Evolutionary conservation across 2,888 invertebrate species (phyloP).

Genomic region (Scrobipalpa costella): DNA sequence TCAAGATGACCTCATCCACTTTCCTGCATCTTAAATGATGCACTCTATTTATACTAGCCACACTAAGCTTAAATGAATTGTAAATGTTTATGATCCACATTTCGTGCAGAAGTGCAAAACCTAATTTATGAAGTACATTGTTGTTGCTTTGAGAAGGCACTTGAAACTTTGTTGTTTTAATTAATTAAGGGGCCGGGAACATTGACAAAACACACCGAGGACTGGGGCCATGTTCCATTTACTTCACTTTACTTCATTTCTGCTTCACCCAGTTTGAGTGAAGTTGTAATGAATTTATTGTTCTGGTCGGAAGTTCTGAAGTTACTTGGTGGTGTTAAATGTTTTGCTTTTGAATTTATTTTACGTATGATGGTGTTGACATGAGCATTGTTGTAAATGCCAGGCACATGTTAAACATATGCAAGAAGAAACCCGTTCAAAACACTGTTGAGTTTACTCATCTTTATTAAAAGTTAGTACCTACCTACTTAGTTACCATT

Average conservation of each 20-base stretch:
- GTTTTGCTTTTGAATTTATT: background rate
- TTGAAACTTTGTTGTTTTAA: conserved; percentile 63
- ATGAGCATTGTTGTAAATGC: too few species aligned
- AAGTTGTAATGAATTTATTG: conserved; percentile 22
- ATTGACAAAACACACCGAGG: conserved; percentile 45
- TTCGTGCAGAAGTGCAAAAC: conserved; percentile 40
- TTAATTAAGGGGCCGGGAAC: conserved; percentile 55
- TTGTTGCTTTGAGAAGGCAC: conserved; percentile 48
- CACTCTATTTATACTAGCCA: too few species aligned
- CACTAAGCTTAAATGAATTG: background rate
- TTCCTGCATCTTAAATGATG: too few species aligned
- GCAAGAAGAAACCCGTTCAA: too few species aligned
- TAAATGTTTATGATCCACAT: background rate
- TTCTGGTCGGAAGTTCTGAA: conserved; percentile 26
- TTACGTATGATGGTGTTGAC: background rate
- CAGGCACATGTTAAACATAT: too few species aligned
- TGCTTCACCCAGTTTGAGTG: conserved; percentile 30
- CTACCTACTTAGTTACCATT: too few species aligned
- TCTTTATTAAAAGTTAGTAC: too few species aligned
- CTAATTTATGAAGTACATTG: conserved; percentile 45
- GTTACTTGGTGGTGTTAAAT: conserved; percentile 15
- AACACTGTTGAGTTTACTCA: too few species aligned
- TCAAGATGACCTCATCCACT: too few species aligned
- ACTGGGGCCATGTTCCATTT: background rate
- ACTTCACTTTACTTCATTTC: background rate